Evolutionary conservation across 2,113 vertebrate genomes (phyloP).

Genomic region (Dendrocopos noguchii): DNA sequence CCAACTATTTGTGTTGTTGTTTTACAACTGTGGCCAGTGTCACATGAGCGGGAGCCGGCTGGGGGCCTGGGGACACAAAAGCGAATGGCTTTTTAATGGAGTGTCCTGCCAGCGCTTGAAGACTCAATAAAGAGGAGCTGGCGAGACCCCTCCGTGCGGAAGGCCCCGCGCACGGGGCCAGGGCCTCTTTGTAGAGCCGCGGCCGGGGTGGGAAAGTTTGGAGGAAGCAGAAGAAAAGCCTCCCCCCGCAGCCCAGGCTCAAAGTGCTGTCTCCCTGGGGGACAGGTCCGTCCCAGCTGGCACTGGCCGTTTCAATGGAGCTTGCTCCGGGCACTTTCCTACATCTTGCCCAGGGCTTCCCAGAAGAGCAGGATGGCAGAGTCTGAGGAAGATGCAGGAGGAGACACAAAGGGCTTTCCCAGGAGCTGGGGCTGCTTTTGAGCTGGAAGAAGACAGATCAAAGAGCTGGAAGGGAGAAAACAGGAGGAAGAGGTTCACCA

Average conservation of each 20-base stretch:
- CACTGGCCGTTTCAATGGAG: not conserved
- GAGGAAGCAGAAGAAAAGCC: slow-evolving; percentile 20
- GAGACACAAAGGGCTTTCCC: not conserved
- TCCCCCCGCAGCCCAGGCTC: not conserved
- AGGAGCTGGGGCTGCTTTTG: not conserved
- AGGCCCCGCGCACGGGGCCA: slow-evolving; percentile 64
- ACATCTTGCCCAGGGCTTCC: not conserved
- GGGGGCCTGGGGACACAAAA: slow-evolving; percentile 81
- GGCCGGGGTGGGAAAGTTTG: slow-evolving; percentile 71
- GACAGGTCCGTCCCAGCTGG: not conserved
- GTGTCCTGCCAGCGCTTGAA: slow-evolving; percentile 80
- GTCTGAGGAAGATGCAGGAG: not conserved
- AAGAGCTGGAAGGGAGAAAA: not conserved
- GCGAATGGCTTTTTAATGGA: slow-evolving; percentile 88
- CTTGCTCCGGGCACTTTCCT: not conserved
- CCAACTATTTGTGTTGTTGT: slow-evolving; percentile 83
- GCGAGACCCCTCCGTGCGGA: slow-evolving; percentile 75
- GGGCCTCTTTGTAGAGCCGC: slow-evolving; percentile 73
- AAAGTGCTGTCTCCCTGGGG: not conserved
- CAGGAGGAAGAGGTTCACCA: not conserved
- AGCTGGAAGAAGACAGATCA: not conserved
- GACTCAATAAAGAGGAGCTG: slow-evolving; percentile 81
- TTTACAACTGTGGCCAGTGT: slow-evolving; percentile 82
- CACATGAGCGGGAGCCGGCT: slow-evolving; percentile 85
- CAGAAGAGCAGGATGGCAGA: not conserved